These are phyloP conservation scores for Tapirus terrestris DNA, from an alignment of 2,113 vertebrate species.

Conservation along the genomic window DNA sequence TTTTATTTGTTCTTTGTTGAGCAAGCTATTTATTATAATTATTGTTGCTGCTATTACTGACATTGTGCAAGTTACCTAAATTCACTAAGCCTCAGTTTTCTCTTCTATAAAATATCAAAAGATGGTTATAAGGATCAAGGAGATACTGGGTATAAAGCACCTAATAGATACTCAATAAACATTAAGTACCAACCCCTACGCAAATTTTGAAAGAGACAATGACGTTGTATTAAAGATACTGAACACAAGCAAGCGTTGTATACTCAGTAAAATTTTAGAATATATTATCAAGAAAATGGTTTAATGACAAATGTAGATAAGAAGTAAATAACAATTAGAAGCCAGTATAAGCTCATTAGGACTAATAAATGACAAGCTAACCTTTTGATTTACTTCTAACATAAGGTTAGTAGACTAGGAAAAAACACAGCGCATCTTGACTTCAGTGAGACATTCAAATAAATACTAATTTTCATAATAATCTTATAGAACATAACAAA, in stretches of 20 bases:
- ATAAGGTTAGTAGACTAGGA: background rate
- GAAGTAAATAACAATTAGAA: background rate
- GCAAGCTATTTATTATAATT: background rate
- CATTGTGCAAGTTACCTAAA: background rate
- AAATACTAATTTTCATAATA: slow-evolving; percentile 3
- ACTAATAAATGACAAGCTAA: background rate
- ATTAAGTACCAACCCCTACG: background rate
- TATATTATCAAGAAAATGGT: background rate
- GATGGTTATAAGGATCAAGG: background rate
- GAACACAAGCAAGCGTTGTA: background rate
- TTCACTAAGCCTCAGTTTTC: background rate
- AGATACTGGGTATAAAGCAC: background rate
- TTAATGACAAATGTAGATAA: background rate
- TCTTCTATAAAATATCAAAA: slow-evolving; percentile 15
- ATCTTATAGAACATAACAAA: background rate
- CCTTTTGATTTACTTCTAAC: slow-evolving; percentile 10
- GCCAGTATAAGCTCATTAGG: background rate
- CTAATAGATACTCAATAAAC: background rate
- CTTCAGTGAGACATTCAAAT: background rate
- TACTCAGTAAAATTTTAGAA: background rate
- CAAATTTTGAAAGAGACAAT: background rate
- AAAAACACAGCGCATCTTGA: background rate
- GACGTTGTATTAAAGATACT: background rate
- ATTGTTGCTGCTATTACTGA: background rate
- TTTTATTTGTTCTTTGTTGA: background rate